Conservation (phyloP, 1,140 invertebrate species). For the Himalopsyche phryganea region DNA sequence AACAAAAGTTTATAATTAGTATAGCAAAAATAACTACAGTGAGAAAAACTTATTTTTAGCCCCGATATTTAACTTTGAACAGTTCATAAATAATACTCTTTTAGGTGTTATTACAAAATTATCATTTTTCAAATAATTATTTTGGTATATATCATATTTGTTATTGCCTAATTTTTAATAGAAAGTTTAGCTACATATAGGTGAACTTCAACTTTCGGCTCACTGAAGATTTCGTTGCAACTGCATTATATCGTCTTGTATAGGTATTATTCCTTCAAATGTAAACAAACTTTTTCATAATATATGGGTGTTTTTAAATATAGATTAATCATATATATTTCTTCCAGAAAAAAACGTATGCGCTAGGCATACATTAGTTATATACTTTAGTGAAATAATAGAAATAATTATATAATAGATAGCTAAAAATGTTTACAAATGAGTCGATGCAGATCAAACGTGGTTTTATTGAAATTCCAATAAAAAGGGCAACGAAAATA, state of each 20-base stretch:
- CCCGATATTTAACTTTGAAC: constrained; percentile 14
- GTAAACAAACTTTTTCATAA: constrained; percentile 19
- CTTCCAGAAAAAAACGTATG: not conserved
- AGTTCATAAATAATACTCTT: not conserved
- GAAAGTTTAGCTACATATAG: constrained; percentile 30
- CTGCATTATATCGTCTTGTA: constrained; percentile 25
- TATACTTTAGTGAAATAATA: constrained; percentile 4
- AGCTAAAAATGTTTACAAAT: too few relatives aligned
- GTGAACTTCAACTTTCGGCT: constrained; percentile 33
- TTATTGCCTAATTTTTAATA: constrained; percentile 29
- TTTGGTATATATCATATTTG: constrained; percentile 9
- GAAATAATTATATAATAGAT: not conserved
- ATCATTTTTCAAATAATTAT: constrained; percentile 2
- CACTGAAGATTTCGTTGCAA: constrained; percentile 30
- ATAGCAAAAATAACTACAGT: constrained; percentile 26
- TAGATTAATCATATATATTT: constrained; percentile 17
- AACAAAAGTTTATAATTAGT: constrained; percentile 2
- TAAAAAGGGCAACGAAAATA: too few relatives aligned
- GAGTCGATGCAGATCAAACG: too few relatives aligned
- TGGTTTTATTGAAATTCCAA: too few relatives aligned
- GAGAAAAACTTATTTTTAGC: constrained; percentile 21
- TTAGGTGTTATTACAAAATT: too few relatives aligned
- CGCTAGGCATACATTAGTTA: constrained; percentile 22
- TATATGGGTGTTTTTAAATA: constrained; percentile 33
- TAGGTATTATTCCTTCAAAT: constrained; percentile 28